Conservation (phyloP, 2,797 vertebrate species). For the Heterohyrax brucei region DNA sequence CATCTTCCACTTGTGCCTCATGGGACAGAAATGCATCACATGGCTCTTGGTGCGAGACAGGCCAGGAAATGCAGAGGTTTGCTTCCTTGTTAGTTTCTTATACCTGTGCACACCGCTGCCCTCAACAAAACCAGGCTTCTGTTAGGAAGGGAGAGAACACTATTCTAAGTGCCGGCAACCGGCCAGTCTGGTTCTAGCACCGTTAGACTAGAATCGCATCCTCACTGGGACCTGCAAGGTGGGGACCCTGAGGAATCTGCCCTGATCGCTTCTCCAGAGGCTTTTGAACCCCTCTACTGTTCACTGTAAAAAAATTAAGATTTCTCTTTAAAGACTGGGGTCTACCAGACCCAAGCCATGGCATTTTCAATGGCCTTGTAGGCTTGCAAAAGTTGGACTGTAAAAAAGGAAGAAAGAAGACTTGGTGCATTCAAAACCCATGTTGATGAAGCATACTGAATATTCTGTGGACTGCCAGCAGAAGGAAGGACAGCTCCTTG, state of each 20-base stretch:
- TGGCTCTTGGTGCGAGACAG: background rate
- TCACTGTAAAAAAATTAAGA: background rate
- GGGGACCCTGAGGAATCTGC: too few species aligned
- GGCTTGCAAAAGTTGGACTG: background rate
- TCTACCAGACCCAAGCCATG: background rate
- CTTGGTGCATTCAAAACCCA: too few species aligned
- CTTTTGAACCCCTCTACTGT: background rate
- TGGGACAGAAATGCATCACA: background rate
- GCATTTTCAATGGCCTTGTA: background rate
- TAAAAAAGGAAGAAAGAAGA: background rate
- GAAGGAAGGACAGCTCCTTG: background rate
- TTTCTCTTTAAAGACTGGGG: background rate
- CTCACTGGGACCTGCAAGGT: background rate
- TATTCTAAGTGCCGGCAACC: background rate
- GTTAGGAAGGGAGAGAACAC: background rate
- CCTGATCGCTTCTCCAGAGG: background rate
- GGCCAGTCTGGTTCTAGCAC: background rate
- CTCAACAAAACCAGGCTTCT: background rate
- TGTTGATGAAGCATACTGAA: background rate
- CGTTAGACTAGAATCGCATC: background rate
- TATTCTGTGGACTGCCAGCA: too few species aligned
- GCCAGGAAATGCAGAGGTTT: background rate
- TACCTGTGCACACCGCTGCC: background rate
- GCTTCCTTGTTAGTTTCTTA: background rate
- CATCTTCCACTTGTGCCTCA: background rate